These are phyloP conservation scores for Ageneiosus marmoratus DNA, from an alignment of 2,113 vertebrate genomes.

Conservation along the genomic window DNA sequence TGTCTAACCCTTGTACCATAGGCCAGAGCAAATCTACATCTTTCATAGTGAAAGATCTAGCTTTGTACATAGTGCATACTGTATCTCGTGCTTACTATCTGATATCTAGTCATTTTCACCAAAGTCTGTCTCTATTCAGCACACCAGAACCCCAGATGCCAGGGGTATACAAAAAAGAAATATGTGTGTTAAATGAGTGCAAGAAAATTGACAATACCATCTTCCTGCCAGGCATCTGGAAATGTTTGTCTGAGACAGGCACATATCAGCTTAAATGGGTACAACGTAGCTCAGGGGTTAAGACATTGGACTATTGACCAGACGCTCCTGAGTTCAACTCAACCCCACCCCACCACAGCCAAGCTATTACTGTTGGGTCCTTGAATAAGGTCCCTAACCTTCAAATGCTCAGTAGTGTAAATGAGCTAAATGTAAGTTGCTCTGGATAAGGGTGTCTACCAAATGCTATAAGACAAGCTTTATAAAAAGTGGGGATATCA, in stretches of 20 bases:
- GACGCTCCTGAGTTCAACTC: too few species aligned
- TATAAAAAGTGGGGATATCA: too few species aligned
- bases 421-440: too few species aligned
- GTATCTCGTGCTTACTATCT: background rate
- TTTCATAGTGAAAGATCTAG: too few species aligned
- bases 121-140: background rate
- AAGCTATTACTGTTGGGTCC: too few species aligned
- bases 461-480: too few species aligned
- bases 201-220: background rate
- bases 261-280: background rate
- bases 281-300: background rate
- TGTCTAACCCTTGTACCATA: background rate
- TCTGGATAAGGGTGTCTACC: too few species aligned
- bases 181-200: background rate
- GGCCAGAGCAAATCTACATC: background rate
- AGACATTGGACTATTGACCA: too few species aligned
- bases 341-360: too few species aligned
- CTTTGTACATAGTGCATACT: background rate
- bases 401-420: too few species aligned
- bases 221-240: background rate
- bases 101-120: background rate
- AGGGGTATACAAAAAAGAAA: background rate
- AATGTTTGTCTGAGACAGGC: background rate
- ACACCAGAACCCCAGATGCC: background rate
- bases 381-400: too few species aligned